Conservation (phyloP, 2,888 invertebrate species). For the Laothoe populi region DNA sequence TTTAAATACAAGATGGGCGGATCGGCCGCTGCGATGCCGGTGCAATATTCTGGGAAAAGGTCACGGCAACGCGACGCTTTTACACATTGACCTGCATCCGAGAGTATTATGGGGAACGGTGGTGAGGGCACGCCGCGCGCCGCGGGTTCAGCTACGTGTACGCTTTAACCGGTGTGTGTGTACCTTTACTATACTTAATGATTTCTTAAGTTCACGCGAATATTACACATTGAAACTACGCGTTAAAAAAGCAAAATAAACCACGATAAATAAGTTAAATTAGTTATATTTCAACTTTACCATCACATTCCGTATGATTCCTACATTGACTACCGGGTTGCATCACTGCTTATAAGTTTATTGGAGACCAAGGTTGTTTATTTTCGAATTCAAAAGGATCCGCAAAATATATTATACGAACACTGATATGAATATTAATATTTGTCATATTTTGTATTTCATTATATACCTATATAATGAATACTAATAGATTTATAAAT, state of each 20-base stretch:
- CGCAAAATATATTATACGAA: neutral
- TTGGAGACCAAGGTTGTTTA: neutral
- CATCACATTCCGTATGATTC: neutral
- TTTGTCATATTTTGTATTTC: too few species aligned
- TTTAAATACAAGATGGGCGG: slow-evolving; percentile 64
- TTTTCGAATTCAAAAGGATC: neutral
- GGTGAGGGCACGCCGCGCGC: neutral
- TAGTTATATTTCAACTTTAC: too few species aligned
- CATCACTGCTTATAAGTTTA: neutral
- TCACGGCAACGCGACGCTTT: slow-evolving; percentile 62
- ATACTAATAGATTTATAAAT: too few species aligned
- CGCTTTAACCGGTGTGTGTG: neutral
- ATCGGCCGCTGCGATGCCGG: slow-evolving; percentile 45
- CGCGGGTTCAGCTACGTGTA: neutral
- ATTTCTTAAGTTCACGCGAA: too few species aligned
- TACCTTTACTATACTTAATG: neutral
- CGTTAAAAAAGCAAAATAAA: too few species aligned
- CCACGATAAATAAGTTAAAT: too few species aligned
- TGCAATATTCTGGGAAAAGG: slow-evolving; percentile 69
- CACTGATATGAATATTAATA: neutral
- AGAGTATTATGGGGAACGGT: slow-evolving; percentile 17
- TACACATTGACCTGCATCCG: slow-evolving; percentile 39
- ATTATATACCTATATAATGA: too few species aligned
- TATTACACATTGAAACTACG: too few species aligned
- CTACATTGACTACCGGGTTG: neutral